phyloP scores from a whole-genome alignment of 2,888 invertebrate species.

The Andrena camellia region DNA sequence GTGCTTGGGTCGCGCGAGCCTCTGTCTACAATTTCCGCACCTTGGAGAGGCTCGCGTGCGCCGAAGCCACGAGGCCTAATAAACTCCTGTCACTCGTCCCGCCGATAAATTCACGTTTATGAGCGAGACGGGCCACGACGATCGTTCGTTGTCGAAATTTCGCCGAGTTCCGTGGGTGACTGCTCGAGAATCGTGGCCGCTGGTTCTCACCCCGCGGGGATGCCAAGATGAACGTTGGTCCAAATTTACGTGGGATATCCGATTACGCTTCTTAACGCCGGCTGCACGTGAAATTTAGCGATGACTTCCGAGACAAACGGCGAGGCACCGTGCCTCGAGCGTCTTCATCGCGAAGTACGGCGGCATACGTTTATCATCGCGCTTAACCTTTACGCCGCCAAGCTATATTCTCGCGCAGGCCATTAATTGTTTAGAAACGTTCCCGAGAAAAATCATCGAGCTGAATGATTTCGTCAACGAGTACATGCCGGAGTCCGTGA shows the following conservation, averaged over 20 bases:
- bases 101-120: constrained; percentile 30
- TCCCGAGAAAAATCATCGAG: constrained; percentile 77
- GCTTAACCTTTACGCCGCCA: constrained; percentile 20
- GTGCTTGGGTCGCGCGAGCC: neutral
- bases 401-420: constrained; percentile 68
- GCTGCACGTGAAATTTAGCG: constrained; percentile 30
- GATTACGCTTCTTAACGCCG: constrained; percentile 54
- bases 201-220: constrained; percentile 53
- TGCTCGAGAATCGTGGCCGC: constrained; percentile 22
- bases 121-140: constrained; percentile 17
- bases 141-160: constrained; percentile 54
- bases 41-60: neutral
- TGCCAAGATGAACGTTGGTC: constrained; percentile 75
- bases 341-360: constrained; percentile 77
- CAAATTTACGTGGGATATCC: constrained; percentile 78
- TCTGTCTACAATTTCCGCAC: too few relatives aligned
- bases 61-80: neutral
- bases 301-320: constrained; percentile 64
- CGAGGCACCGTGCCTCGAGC: constrained; percentile 74
- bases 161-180: constrained; percentile 1
- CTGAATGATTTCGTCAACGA: constrained; percentile 76
- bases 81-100: neutral
- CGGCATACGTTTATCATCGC: neutral
- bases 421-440: constrained; percentile 73
- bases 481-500: constrained; percentile 73